phyloP scores from a whole-genome alignment of 2,797 vertebrate species.

The Melanotaenia maccullochi region DNA sequence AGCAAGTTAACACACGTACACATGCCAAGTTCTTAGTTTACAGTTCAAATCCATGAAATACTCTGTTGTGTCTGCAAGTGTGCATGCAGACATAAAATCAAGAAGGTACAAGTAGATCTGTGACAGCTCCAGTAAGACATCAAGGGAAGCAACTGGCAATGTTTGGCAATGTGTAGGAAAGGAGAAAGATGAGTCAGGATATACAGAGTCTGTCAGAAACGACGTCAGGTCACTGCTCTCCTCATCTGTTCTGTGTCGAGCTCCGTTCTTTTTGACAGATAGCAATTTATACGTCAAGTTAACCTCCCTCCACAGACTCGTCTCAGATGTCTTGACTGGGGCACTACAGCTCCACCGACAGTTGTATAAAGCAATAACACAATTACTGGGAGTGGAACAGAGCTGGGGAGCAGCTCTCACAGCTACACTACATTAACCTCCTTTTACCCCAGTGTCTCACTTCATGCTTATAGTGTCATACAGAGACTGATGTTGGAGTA shows the following conservation, averaged over 20 bases:
- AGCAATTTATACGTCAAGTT: conserved; percentile 80
- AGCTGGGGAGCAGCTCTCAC: conserved; percentile 53
- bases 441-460: conserved; percentile 51
- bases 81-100: not conserved
- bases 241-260: conserved; percentile 66
- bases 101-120: conserved; percentile 10
- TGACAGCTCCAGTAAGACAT: conserved; percentile 60
- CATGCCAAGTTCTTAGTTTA: not conserved
- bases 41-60: conserved; percentile 3
- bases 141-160: conserved; percentile 55
- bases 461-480: conserved; percentile 19
- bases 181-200: conserved; percentile 53
- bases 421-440: conserved; percentile 70
- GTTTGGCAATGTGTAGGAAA: conserved; percentile 46
- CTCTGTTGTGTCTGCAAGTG: not conserved
- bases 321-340: conserved; percentile 61
- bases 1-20: conserved; percentile 2
- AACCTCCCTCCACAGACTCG: conserved; percentile 68
- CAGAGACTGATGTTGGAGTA: conserved; percentile 18
- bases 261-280: conserved; percentile 76
- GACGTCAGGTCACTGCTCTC: conserved; percentile 74
- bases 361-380: conserved; percentile 70
- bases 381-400: conserved; percentile 61
- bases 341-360: conserved; percentile 65
- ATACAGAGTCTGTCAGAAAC: conserved; percentile 66